Evolutionary conservation across 2,888 invertebrate genomes (phyloP).

Genomic region (Charanyca ferruginea): DNA sequence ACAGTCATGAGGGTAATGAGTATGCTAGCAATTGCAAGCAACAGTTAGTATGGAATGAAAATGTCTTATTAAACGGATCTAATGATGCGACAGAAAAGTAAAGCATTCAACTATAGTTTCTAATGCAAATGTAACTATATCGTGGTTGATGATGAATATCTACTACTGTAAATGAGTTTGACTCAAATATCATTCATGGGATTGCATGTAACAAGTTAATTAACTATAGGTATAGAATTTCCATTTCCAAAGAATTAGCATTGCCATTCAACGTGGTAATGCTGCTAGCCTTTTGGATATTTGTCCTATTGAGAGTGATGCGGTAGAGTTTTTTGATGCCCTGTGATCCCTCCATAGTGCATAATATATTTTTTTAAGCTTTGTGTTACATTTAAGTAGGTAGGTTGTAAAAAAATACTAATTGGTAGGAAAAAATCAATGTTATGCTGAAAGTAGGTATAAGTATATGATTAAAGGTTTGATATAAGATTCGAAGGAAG

Average conservation of each 20-base stretch:
- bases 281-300: too few relatives aligned
- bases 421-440: too few relatives aligned
- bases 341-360: too few relatives aligned
- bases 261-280: too few relatives aligned
- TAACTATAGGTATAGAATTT: not conserved
- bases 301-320: too few relatives aligned
- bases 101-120: slow-evolving; percentile 30
- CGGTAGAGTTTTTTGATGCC: too few relatives aligned
- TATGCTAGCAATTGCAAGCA: not conserved
- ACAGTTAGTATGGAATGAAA: not conserved
- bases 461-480: not conserved
- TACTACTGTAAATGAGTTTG: slow-evolving; percentile 31
- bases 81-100: slow-evolving; percentile 14
- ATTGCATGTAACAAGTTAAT: not conserved
- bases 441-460: too few relatives aligned
- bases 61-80: not conserved
- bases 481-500: not conserved
- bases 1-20: not conserved
- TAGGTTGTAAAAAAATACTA: too few relatives aligned
- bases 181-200: slow-evolving; percentile 13
- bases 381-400: too few relatives aligned
- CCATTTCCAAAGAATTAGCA: too few relatives aligned
- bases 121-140: slow-evolving; percentile 31
- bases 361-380: too few relatives aligned
- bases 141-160: slow-evolving; percentile 20